Evolutionary conservation across 2,888 invertebrate species (phyloP).

Genomic region (Vanessa cardui): DNA sequence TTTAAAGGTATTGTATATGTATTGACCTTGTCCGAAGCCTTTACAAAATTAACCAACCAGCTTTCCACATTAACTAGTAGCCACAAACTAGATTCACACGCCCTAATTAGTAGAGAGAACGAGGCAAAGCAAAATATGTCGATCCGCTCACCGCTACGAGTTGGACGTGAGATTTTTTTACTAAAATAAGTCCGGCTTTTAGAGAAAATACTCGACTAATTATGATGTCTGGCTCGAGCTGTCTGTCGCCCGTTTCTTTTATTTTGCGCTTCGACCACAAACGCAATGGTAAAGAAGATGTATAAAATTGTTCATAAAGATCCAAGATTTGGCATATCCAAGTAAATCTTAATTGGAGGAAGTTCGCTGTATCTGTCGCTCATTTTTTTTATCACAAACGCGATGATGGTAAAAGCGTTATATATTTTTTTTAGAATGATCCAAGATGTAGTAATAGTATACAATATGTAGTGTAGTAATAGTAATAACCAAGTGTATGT

Average conservation of each 20-base stretch:
- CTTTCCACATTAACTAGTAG: not conserved
- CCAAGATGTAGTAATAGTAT: too few relatives aligned
- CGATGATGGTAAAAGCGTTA: too few relatives aligned
- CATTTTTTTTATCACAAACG: too few relatives aligned
- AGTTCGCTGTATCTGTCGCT: too few relatives aligned
- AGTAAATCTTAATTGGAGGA: too few relatives aligned
- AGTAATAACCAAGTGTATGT: too few relatives aligned
- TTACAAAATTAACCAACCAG: not conserved
- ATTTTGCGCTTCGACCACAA: not conserved
- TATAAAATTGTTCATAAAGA: not conserved
- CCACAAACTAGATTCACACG: not conserved
- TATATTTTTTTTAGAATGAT: too few relatives aligned
- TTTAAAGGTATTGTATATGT: too few relatives aligned
- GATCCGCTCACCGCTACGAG: not conserved
- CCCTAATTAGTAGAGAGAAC: not conserved
- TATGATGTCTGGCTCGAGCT: not conserved
- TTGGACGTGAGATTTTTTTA: not conserved
- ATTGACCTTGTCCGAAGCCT: too few relatives aligned
- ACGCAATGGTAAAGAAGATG: not conserved
- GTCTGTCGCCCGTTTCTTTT: too few relatives aligned
- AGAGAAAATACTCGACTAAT: not conserved
- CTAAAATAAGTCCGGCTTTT: slow-evolving; percentile 1
- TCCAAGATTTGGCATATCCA: too few relatives aligned
- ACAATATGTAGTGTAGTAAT: too few relatives aligned
- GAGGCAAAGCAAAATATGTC: not conserved